These are phyloP conservation scores for Porites evermanni DNA, from an alignment of 92 coral and sea anemone genomes.

Conservation along the genomic window DNA sequence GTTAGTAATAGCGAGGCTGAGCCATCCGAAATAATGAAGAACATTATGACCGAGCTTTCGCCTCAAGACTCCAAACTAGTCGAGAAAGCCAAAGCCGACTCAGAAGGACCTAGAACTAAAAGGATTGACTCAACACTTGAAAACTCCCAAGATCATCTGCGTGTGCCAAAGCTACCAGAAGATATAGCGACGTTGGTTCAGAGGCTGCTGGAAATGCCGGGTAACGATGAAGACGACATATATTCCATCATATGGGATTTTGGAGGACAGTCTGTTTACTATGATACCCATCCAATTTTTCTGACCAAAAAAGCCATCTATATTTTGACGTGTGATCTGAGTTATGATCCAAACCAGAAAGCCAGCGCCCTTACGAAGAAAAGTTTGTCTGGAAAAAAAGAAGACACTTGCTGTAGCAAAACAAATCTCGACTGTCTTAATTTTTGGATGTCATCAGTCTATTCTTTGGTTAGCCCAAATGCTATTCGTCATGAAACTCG, in stretches of 20 bases:
- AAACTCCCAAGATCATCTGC: background rate
- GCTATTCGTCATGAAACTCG: no score
- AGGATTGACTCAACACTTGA: no score
- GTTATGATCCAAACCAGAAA: conserved; percentile 30
- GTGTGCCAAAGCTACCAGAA: conserved; percentile 28
- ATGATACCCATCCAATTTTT: conserved; percentile 74
- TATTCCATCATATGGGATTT: conserved; percentile 68
- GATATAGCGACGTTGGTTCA: conserved; percentile 35
- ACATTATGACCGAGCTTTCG: no score
- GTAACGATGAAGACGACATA: conserved; percentile 8
- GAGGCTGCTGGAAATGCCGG: background rate
- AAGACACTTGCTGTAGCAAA: conserved; percentile 12
- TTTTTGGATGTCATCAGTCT: conserved; percentile 71
- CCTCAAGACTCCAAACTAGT: no score
- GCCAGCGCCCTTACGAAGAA: conserved; percentile 49
- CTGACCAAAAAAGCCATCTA: conserved; percentile 64
- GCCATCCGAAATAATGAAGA: no score
- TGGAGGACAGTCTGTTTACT: conserved; percentile 78
- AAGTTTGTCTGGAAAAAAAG: conserved; percentile 31
- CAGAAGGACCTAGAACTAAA: no score
- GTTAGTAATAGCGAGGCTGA: background rate
- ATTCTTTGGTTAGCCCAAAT: background rate
- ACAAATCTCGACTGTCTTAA: conserved; percentile 60
- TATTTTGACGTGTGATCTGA: conserved; percentile 59
- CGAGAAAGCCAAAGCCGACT: no score